These are phyloP conservation scores for Heliconius hewitsoni DNA, from an alignment of 1,140 invertebrate species.

Conservation along the genomic window DNA sequence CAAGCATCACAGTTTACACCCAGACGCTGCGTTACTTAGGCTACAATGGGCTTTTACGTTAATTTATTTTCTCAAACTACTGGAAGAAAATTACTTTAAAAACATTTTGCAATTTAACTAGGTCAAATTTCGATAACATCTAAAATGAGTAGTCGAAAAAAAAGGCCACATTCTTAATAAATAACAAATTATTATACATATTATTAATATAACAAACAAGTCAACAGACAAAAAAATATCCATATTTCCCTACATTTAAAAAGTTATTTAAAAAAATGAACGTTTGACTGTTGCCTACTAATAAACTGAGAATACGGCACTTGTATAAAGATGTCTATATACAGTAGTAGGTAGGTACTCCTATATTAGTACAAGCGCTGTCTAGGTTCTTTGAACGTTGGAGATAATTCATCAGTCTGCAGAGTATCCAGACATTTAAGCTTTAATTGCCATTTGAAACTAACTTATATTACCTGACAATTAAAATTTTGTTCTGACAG, in stretches of 20 bases:
- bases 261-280: constrained; percentile 1
- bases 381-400: constrained; percentile 37
- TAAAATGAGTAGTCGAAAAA: too few relatives aligned
- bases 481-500: background rate
- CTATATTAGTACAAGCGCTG: constrained; percentile 24
- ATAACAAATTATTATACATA: too few relatives aligned
- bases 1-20: too few relatives aligned
- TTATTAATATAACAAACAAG: background rate
- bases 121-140: background rate
- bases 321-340: constrained; percentile 4
- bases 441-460: constrained; percentile 39
- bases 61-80: background rate
- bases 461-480: constrained; percentile 22
- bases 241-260: background rate
- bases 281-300: background rate
- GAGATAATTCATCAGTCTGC: constrained; percentile 42
- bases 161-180: too few relatives aligned
- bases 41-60: too few relatives aligned
- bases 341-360: background rate
- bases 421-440: constrained; percentile 38
- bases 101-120: background rate
- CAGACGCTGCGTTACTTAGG: too few relatives aligned
- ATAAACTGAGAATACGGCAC: background rate
- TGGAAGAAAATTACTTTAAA: background rate
- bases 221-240: background rate